These are phyloP conservation scores for Drosophila micromelanica DNA, from an alignment of 1,140 invertebrate genomes.

Conservation along the genomic window DNA sequence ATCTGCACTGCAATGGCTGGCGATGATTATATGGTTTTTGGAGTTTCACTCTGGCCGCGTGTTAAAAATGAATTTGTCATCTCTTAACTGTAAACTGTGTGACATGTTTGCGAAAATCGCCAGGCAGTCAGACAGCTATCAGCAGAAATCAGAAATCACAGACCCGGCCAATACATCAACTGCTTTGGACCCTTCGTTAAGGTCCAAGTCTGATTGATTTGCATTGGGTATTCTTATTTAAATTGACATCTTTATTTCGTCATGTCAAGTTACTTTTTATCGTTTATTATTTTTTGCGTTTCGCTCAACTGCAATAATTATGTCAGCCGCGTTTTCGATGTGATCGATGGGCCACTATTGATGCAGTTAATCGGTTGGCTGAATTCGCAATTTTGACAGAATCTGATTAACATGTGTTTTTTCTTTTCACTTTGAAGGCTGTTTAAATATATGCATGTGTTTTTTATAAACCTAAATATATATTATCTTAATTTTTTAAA, in stretches of 20 bases:
- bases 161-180: slow-evolving; percentile 75
- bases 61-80: slow-evolving; percentile 84
- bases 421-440: too few relatives aligned
- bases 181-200: background rate
- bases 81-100: slow-evolving; percentile 73
- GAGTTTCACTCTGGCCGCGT: slow-evolving; percentile 65
- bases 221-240: slow-evolving; percentile 67
- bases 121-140: slow-evolving; percentile 17
- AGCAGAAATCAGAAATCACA: slow-evolving; percentile 46
- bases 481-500: too few relatives aligned
- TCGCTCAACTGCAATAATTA: slow-evolving; percentile 65
- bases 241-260: slow-evolving; percentile 68
- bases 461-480: too few relatives aligned
- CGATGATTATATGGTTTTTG: slow-evolving; percentile 54
- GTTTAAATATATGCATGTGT: too few relatives aligned
- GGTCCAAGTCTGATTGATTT: slow-evolving; percentile 79
- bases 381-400: background rate
- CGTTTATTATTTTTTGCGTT: slow-evolving; percentile 16
- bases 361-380: slow-evolving; percentile 2
- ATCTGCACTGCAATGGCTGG: slow-evolving; percentile 69
- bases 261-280: slow-evolving; percentile 13
- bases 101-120: slow-evolving; percentile 77
- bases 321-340: slow-evolving; percentile 52
- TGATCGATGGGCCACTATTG: slow-evolving; percentile 54
- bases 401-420: too few relatives aligned